A percentile compares a stretch with the other conserved stretches of the same genome.
Conservation (phyloP, 23 tunicate genomes). For the Oikopleura albicans region DNA sequence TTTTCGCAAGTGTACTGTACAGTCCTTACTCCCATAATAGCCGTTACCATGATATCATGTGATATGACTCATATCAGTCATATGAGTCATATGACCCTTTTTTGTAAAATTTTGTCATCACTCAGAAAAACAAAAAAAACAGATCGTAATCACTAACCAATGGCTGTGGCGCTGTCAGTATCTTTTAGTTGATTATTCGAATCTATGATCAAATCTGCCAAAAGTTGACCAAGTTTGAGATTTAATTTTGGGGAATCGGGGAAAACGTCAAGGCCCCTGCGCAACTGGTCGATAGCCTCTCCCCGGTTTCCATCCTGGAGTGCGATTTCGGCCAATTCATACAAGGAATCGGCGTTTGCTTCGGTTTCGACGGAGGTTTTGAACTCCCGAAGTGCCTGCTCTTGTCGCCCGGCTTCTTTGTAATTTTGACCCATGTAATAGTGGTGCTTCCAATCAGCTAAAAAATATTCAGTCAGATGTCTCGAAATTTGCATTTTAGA, state of each 20-base stretch:
- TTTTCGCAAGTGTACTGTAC: too few species aligned
- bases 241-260: neutral
- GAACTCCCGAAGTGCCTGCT: neutral
- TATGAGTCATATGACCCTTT: too few species aligned
- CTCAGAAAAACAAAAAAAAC: neutral
- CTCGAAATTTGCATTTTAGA: too few species aligned
- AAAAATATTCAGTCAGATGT: too few species aligned
- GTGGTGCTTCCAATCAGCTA: neutral
- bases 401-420: neutral
- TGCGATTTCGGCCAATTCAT: neutral
- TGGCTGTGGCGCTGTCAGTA: too few species aligned
- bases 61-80: too few species aligned
- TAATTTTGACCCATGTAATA: neutral
- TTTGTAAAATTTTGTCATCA: neutral
- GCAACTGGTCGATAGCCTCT: neutral
- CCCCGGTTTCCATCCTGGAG: neutral
- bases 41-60: too few species aligned
- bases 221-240: neutral
- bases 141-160: too few species aligned
- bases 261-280: neutral
- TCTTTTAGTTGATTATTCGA: too few species aligned
- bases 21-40: too few species aligned
- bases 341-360: neutral
- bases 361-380: neutral
- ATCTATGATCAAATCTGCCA: too few species aligned